Percentiles rank a stretch among this genome's conserved stretches.
phyloP scores from a whole-genome alignment of 2,888 invertebrate genomes.

The Physocephala rufipes region DNA sequence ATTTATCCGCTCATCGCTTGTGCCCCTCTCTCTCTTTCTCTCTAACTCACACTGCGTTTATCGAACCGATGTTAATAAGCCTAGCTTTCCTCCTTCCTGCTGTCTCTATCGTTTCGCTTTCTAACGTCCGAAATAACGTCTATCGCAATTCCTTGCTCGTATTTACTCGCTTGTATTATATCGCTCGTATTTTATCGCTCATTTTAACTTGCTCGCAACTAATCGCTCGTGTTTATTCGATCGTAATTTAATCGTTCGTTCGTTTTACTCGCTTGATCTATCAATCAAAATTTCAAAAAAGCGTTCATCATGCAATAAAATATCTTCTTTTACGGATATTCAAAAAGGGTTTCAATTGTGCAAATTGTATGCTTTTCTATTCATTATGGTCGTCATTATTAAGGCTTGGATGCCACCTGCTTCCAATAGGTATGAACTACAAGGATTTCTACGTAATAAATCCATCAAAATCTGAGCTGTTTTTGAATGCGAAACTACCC shows the following conservation, averaged over 20 bases:
- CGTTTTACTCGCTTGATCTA: too few relatives aligned
- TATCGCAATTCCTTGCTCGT: neutral
- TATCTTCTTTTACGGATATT: conserved; percentile 9
- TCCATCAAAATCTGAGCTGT: conserved; percentile 24
- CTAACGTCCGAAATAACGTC: neutral
- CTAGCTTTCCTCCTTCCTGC: conserved; percentile 16
- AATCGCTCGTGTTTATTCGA: conserved; percentile 13
- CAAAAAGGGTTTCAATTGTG: conserved; percentile 14
- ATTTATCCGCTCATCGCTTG: conserved; percentile 19
- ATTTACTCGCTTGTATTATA: neutral
- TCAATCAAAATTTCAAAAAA: too few relatives aligned
- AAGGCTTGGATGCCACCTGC: conserved; percentile 30
- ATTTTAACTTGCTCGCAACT: conserved; percentile 2
- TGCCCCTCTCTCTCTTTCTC: conserved; percentile 22
- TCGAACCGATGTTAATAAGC: neutral
- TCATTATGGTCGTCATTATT: conserved; percentile 31
- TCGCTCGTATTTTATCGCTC: conserved; percentile 3
- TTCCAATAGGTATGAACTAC: conserved; percentile 21
- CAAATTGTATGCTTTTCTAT: conserved; percentile 29
- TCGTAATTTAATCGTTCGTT: neutral
- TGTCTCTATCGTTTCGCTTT: neutral
- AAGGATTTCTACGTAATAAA: conserved; percentile 25
- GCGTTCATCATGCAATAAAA: too few relatives aligned
- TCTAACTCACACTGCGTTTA: neutral
- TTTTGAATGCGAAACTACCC: conserved; percentile 16